Base-by-base conservation (phyloP, 2,888 invertebrate genomes). In the Hydroisotoma schaefferi region DNA sequence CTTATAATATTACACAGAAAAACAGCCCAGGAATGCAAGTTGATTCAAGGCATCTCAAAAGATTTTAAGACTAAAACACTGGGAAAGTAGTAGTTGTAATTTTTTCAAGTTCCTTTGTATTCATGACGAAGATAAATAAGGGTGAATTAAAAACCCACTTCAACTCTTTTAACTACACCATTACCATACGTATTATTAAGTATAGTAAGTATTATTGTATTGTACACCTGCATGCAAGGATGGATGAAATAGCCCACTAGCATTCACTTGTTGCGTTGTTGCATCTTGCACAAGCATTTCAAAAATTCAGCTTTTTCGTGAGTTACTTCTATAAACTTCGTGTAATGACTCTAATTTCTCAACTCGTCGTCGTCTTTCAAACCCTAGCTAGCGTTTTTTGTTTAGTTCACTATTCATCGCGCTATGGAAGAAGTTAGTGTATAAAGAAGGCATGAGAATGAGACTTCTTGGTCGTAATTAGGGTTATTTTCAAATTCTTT, bases 311-410 rank as follows among this genome's bases (percentile, higher is more conserved):
- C 49, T 56, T 54, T 63, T 28, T 52, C 60, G 60, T 66, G 63
- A 63, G 63, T 49, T 47, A 38, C 46, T 54, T 46, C 56, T 49
- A 56, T 67, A 63, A 67, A 63, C 56, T 53, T 63, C 53, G 46
- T 54, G 61, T 67, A 66, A 66, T 66, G 63, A 61, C 61, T 63
- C 59, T 49, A 57, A 65, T 63, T 65, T 62, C 55, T 58, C 54
- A 59, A 52, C 55, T 57, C 48, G 37, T 47, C 47, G 15, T 4
- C 25, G 6, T 10, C 10, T n/a, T 28, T 28, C 33, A 22, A 57
- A 60, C 46, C 59, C 59, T 60, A n/a, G 48, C 59, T 33, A 47
- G 46, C 38, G 26, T 58, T 54, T 53, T 58, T 58, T 53, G 25
- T 40, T 20, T 33, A 10, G 33, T 15, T 15, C 33, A 33, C 33